phyloP scores from a whole-genome alignment of 2,888 invertebrate species.

The Oxycera nigricornis region DNA sequence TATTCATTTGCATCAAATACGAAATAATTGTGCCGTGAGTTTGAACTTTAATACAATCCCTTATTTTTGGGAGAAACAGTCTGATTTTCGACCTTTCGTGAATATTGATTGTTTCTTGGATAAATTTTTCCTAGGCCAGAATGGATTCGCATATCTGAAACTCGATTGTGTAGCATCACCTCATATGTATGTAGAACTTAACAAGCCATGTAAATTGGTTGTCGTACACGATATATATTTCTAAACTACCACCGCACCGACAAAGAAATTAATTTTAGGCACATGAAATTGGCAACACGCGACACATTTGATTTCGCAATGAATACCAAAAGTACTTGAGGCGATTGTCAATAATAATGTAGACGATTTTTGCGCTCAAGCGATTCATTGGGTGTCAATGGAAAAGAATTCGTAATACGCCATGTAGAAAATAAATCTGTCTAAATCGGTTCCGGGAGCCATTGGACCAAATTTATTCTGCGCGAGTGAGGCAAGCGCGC shows the following conservation, averaged over 20 bases:
- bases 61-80: too few relatives aligned
- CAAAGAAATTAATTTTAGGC: conserved; percentile 1
- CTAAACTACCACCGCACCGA: not conserved
- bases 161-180: too few relatives aligned
- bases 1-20: too few relatives aligned
- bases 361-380: not conserved
- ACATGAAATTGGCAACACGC: not conserved
- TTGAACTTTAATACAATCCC: too few relatives aligned
- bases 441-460: conserved; percentile 22
- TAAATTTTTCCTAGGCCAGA: too few relatives aligned
- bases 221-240: not conserved
- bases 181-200: too few relatives aligned
- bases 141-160: too few relatives aligned
- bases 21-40: too few relatives aligned
- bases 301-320: not conserved
- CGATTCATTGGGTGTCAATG: not conserved
- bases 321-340: not conserved
- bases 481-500: not conserved
- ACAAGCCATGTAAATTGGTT: not conserved
- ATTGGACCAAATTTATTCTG: conserved; percentile 1
- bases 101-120: too few relatives aligned
- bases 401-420: not conserved
- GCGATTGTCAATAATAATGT: not conserved
- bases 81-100: too few relatives aligned
- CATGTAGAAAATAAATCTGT: not conserved